Evolutionary conservation across 92 coral and sea anemone species (phyloP).

Genomic region (Phymanthus crucifer): DNA sequence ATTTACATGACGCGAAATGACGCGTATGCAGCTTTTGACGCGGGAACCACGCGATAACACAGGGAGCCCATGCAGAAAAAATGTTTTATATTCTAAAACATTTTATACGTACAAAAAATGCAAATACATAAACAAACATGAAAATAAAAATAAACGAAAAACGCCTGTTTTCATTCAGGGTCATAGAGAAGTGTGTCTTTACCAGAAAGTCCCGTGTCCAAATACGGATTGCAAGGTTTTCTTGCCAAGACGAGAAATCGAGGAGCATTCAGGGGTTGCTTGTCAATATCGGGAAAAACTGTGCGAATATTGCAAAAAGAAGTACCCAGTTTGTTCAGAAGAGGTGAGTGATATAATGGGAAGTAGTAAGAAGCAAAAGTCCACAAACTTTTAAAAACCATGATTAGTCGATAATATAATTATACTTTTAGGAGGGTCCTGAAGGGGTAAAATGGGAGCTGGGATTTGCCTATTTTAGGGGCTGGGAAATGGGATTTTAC

Average conservation of each 20-base stretch:
- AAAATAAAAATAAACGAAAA: neutral
- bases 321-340: conserved; percentile 25
- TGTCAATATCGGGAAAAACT: conserved; percentile 25
- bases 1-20: too few species aligned
- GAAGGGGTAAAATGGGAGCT: too few species aligned
- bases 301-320: conserved; percentile 26
- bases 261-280: conserved; percentile 27
- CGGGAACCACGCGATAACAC: neutral
- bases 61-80: neutral
- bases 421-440: too few species aligned
- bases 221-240: conserved; percentile 24
- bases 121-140: too few species aligned
- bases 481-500: too few species aligned
- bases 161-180: conserved; percentile 2
- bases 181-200: conserved; percentile 25
- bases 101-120: too few species aligned
- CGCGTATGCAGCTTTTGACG: too few species aligned
- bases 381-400: too few species aligned
- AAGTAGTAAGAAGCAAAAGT: neutral
- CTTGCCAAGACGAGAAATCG: conserved; percentile 22
- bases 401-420: too few species aligned
- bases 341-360: conserved; percentile 14
- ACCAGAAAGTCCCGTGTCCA: conserved; percentile 24
- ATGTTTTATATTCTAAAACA: too few species aligned
- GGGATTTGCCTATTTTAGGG: too few species aligned